phyloP scores from a whole-genome alignment of 2,797 vertebrate species.

The Bradypus variegatus region DNA sequence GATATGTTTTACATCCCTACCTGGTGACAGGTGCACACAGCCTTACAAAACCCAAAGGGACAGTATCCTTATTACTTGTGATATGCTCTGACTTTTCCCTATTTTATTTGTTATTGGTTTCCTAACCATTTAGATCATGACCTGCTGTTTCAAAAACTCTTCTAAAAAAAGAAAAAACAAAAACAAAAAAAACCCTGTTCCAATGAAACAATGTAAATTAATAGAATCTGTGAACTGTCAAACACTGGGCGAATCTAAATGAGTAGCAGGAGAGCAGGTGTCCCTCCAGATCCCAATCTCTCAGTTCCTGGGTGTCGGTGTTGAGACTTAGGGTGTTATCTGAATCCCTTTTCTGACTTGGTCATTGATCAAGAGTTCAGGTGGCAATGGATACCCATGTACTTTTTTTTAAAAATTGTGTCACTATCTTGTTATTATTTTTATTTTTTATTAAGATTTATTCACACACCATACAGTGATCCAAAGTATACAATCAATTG shows the following conservation, averaged over 20 bases:
- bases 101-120: background rate
- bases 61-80: background rate
- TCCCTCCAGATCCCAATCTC: background rate
- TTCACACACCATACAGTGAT: too few species aligned
- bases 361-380: background rate
- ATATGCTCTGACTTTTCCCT: rapidly evolving
- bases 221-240: background rate
- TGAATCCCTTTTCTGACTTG: background rate
- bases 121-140: background rate
- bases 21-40: background rate
- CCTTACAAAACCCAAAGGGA: background rate
- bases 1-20: background rate
- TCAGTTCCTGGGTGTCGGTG: background rate
- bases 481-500: too few species aligned
- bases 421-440: too few species aligned
- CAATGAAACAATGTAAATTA: background rate
- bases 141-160: background rate
- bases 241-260: background rate
- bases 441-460: too few species aligned
- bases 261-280: background rate
- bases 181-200: too few species aligned
- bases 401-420: too few species aligned
- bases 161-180: too few species aligned
- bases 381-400: background rate
- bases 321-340: background rate